Evolutionary conservation across 2,113 vertebrate genomes (phyloP).

Genomic region (Pheucticus melanocephalus): DNA sequence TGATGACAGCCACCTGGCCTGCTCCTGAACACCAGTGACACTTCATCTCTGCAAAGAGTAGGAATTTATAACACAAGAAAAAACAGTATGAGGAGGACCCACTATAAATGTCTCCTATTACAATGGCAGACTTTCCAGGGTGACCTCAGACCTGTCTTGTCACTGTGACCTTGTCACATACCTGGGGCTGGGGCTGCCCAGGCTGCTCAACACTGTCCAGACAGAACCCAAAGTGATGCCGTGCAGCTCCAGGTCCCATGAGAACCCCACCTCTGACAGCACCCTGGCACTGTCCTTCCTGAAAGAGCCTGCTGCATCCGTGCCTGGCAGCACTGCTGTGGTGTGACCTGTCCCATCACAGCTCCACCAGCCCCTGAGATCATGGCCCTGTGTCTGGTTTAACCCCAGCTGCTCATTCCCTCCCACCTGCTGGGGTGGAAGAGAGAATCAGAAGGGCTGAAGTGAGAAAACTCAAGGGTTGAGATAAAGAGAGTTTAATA

Average conservation of each 20-base stretch:
- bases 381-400: neutral
- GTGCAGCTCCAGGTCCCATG: neutral
- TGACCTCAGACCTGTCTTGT: neutral
- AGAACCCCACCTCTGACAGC: accelerated
- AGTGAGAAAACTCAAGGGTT: neutral
- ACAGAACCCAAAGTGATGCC: accelerated
- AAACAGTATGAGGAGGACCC: neutral
- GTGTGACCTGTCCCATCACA: neutral
- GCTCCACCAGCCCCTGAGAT: accelerated
- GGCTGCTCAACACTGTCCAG: neutral
- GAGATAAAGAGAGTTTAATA: neutral
- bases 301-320: neutral
- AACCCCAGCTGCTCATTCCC: neutral
- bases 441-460: accelerated
- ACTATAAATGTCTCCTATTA: neutral
- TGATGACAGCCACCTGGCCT: neutral
- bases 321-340: neutral
- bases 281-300: accelerated
- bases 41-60: neutral
- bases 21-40: neutral
- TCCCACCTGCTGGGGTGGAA: neutral
- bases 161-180: neutral
- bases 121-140: neutral
- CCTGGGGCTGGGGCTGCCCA: neutral
- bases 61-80: neutral